A percentile compares a stretch with the other conserved stretches of the same genome.
These are phyloP conservation scores for Boulengeromyrus knoepffleri DNA, from an alignment of 2,113 vertebrate species.

Conservation along the genomic window DNA sequence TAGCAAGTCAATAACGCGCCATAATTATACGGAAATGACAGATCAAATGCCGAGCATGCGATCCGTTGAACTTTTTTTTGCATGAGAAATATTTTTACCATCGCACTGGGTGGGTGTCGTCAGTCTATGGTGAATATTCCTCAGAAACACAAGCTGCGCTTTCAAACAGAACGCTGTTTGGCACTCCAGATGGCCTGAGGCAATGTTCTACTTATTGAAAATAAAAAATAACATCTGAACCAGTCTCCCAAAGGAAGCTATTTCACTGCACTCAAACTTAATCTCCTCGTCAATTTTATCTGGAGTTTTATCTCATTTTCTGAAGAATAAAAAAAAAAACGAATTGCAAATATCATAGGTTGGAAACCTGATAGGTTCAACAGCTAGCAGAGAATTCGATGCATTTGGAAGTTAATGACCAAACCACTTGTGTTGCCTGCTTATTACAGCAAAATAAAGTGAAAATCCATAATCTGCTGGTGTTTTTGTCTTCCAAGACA, in stretches of 20 bases:
- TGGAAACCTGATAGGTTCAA: background rate
- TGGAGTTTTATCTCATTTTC: constrained; percentile 13
- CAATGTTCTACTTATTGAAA: constrained; percentile 16
- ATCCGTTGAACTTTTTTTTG: background rate
- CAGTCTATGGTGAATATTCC: constrained; percentile 16
- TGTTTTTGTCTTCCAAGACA: background rate
- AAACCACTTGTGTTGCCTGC: background rate
- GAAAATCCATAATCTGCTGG: background rate
- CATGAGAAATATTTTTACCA: background rate
- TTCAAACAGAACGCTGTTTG: constrained; percentile 8
- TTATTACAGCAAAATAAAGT: background rate
- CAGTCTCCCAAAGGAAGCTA: constrained; percentile 2
- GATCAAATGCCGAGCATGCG: background rate
- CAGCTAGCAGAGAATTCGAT: background rate
- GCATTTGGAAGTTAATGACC: constrained; percentile 15
- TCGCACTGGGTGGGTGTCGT: constrained; percentile 4
- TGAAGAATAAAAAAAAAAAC: background rate
- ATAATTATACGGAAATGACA: constrained; percentile 4
- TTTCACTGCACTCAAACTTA: constrained; percentile 12
- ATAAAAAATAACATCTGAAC: constrained; percentile 17
- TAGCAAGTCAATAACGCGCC: background rate
- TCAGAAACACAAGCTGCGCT: constrained; percentile 7
- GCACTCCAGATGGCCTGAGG: constrained; percentile 15
- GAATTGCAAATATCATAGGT: background rate
- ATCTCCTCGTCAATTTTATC: constrained; percentile 13